A percentile compares a stretch with the other conserved stretches of the same genome.
Evolutionary conservation across 2,797 vertebrate genomes (phyloP).

Genomic region (Poecile montanus): DNA sequence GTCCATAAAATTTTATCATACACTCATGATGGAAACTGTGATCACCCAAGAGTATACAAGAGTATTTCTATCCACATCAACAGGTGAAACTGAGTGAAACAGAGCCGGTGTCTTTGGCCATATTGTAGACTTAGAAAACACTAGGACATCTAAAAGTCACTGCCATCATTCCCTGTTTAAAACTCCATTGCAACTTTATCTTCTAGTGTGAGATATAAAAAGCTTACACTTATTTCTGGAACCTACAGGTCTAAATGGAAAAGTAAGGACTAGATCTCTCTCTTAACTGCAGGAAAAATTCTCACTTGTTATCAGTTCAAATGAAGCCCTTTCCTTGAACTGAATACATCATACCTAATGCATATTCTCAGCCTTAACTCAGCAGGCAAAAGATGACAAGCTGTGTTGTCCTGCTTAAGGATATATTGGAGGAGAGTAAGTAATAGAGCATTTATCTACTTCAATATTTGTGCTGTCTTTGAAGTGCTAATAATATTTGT

Average conservation of each 20-base stretch:
- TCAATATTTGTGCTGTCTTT: conserved; percentile 22
- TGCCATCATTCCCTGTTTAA: not conserved
- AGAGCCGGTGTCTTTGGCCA: not conserved
- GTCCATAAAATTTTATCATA: not conserved
- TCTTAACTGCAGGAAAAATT: not conserved
- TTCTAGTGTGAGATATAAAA: not conserved
- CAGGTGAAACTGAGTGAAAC: not conserved
- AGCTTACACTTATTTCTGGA: not conserved
- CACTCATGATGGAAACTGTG: not conserved
- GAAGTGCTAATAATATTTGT: conserved; percentile 21
- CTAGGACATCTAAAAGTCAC: not conserved
- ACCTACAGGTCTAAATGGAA: not conserved
- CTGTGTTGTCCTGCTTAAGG: not conserved
- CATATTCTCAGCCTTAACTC: not conserved
- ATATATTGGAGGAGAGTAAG: not conserved
- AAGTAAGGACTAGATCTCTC: not conserved
- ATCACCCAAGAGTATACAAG: not conserved
- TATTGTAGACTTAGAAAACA: not conserved
- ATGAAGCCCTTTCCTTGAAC: not conserved
- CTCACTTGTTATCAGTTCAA: not conserved
- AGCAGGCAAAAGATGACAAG: not conserved
- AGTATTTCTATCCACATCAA: not conserved
- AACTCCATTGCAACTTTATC: not conserved
- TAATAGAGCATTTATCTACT: not conserved
- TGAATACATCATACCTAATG: not conserved